phyloP scores from a whole-genome alignment of 2,888 invertebrate species.

The Eurytoma adleriae region DNA sequence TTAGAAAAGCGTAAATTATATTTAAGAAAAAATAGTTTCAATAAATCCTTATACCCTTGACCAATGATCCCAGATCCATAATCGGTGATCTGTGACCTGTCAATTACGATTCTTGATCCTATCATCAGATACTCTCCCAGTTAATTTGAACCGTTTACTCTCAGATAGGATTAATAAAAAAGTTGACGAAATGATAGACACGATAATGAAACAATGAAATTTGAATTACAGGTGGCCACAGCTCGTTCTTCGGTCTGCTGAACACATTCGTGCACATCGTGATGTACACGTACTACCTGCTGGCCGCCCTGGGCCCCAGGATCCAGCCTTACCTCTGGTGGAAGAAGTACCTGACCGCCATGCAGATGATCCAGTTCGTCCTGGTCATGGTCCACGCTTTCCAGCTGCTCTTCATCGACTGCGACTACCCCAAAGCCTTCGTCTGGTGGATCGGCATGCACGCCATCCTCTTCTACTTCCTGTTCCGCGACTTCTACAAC shows the following conservation, averaged over 20 bases:
- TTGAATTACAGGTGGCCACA: constrained; percentile 87
- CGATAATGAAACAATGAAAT: too few species aligned
- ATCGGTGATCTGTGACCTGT: too few species aligned
- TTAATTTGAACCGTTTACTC: too few species aligned
- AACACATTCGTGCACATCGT: constrained; percentile 97
- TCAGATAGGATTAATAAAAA: too few species aligned
- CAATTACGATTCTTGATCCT: too few species aligned
- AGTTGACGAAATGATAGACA: too few species aligned
- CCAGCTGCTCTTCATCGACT: constrained; percentile 91
- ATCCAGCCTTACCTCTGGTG: constrained; percentile 95
- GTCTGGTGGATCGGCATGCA: constrained; percentile 95
- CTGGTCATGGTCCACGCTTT: constrained; percentile 92
- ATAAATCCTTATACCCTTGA: too few species aligned
- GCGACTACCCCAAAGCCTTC: constrained; percentile 92
- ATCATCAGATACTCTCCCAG: too few species aligned
- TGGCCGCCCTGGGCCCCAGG: constrained; percentile 92
- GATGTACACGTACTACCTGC: constrained; percentile 95
- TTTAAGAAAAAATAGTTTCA: too few species aligned
- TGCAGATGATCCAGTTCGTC: constrained; percentile 96
- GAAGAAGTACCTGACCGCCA: constrained; percentile 94
- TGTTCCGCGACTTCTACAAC: constrained; percentile 95
- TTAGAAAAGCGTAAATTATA: too few species aligned
- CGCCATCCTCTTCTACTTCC: constrained; percentile 93
- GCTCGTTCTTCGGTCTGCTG: constrained; percentile 94
- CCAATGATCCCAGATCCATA: too few species aligned